phyloP scores from a whole-genome alignment of 2,888 invertebrate genomes.

The Acleris holmiana region DNA sequence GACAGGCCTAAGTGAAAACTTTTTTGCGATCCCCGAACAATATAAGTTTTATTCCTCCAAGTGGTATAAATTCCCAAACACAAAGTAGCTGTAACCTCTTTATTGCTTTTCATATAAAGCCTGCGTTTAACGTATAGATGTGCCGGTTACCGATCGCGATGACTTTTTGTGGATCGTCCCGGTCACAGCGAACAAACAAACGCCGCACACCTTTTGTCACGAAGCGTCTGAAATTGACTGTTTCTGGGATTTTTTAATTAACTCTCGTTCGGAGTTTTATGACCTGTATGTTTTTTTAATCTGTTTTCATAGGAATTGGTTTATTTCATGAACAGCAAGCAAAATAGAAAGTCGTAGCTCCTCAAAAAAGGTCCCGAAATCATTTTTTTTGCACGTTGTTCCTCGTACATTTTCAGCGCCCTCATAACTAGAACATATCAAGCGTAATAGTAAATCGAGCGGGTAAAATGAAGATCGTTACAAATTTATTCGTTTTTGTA shows the following conservation, averaged over 20 bases:
- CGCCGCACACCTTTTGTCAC: conserved; percentile 1
- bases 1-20: conserved; percentile 80
- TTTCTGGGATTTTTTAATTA: not conserved
- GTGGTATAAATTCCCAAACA: conserved; percentile 82
- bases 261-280: not conserved
- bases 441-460: conserved; percentile 35
- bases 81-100: conserved; percentile 83
- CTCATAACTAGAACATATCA: conserved; percentile 33
- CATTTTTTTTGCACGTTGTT: not conserved
- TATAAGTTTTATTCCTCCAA: conserved; percentile 82
- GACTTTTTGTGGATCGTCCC: conserved; percentile 48
- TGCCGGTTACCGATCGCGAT: conserved; percentile 63
- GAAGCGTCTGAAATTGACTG: not conserved
- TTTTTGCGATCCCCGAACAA: conserved; percentile 77
- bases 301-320: too few relatives aligned
- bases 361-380: not conserved
- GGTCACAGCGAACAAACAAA: conserved; percentile 4
- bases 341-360: not conserved
- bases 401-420: conserved; percentile 12
- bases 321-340: not conserved
- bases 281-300: too few relatives aligned
- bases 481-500: conserved; percentile 40
- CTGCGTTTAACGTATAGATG: conserved; percentile 72
- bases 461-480: conserved; percentile 37
- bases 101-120: conserved; percentile 81